Conservation (phyloP, 2,113 vertebrate genomes). For the Felis catus region F.catus_Fca126_mat1.0 CM031413.1:14116501-14117000, state of each 20-base stretch:
- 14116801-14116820: background rate
- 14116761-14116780: background rate
- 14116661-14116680: background rate
- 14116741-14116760: background rate
- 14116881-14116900: background rate
- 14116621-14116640: background rate
- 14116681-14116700: background rate
- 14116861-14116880: background rate
- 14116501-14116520: background rate
- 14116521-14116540: conserved; percentile 86
- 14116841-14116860: background rate
- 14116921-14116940: no score
- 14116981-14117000: background rate
- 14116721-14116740: background rate
- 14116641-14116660: accelerated
- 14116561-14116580: conserved; percentile 95
- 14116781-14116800: background rate
- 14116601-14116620: conserved; percentile 88
- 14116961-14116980: background rate
- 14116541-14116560: conserved; percentile 94
- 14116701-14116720: background rate
- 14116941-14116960: no score
- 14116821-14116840: background rate
- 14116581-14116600: conserved; percentile 96
- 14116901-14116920: background rate